These are phyloP conservation scores for Pseudomyrmex dendroicus DNA, from an alignment of 1,140 invertebrate species.

Conservation along the genomic window DNA sequence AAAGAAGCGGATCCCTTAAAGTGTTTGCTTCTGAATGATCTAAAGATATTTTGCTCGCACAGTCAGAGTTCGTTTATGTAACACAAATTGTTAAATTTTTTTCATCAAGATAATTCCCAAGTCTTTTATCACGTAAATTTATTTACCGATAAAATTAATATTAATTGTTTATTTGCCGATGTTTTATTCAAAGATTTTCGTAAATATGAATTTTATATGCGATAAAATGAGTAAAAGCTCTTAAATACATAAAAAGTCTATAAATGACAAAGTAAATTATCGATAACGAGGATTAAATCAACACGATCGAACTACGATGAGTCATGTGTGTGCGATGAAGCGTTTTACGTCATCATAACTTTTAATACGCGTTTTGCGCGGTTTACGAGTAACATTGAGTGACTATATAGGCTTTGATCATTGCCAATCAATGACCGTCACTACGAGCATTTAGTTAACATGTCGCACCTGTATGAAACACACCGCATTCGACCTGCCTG, in stretches of 20 bases:
- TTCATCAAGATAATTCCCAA: neutral
- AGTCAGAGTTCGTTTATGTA: neutral
- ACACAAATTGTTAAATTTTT: neutral
- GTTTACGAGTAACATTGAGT: slow-evolving; percentile 49
- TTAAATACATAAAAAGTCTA: too few species aligned
- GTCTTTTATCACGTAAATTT: neutral
- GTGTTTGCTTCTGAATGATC: neutral
- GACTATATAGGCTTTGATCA: slow-evolving; percentile 36
- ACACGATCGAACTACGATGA: neutral
- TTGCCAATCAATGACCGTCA: slow-evolving; percentile 50
- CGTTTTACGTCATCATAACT: slow-evolving; percentile 36
- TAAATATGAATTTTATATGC: neutral
- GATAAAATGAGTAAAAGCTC: neutral
- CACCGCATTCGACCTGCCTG: slow-evolving; percentile 42
- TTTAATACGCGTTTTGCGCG: slow-evolving; percentile 36
- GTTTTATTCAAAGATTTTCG: neutral
- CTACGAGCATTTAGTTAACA: slow-evolving; percentile 48
- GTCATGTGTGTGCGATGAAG: slow-evolving; percentile 3
- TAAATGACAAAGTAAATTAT: slow-evolving; percentile 3
- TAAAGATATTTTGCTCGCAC: neutral
- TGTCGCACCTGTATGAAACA: slow-evolving; percentile 45
- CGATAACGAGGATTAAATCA: slow-evolving; percentile 35
- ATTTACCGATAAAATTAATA: neutral
- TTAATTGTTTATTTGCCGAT: neutral
- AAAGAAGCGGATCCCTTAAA: neutral